These are phyloP conservation scores for Melanchra persicariae DNA, from an alignment of 2,888 invertebrate species.

Conservation along the genomic window DNA sequence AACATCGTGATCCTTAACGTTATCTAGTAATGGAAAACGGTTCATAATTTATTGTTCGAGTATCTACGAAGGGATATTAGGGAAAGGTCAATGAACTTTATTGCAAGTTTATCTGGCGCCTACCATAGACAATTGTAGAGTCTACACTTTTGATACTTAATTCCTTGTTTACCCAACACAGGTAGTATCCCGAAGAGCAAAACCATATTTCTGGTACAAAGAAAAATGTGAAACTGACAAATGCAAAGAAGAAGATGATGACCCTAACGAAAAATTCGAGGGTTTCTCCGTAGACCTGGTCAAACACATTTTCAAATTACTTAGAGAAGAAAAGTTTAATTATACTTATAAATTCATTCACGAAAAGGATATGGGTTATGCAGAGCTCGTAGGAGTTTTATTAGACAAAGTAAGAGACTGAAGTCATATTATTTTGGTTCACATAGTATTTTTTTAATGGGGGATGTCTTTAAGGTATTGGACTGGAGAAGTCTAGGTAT, in stretches of 20 bases:
- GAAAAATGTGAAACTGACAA: conserved; percentile 73
- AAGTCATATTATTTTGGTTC: neutral
- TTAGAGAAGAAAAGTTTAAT: conserved; percentile 84
- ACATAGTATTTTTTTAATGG: too few species aligned
- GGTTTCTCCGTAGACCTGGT: conserved; percentile 95
- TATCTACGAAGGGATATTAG: too few species aligned
- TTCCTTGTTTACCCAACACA: conserved; percentile 55
- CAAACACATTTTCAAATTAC: conserved; percentile 92
- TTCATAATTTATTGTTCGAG: too few species aligned
- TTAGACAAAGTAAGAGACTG: conserved; percentile 80
- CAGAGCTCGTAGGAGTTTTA: conserved; percentile 83
- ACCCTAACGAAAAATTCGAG: conserved; percentile 92
- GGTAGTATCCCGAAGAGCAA: conserved; percentile 92
- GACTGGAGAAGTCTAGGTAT: too few species aligned
- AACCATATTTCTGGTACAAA: conserved; percentile 94
- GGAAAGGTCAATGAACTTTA: too few species aligned
- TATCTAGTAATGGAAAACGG: too few species aligned
- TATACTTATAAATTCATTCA: conserved; percentile 81
- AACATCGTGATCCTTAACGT: too few species aligned
- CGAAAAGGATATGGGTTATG: conserved; percentile 74
- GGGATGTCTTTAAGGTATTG: too few species aligned
- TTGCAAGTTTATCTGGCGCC: too few species aligned
- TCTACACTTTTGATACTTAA: neutral
- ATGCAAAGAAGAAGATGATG: conserved; percentile 83
- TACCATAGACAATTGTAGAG: neutral